Conservation (phyloP, 2,888 invertebrate species). For the Glaucopsyche alexis region DNA sequence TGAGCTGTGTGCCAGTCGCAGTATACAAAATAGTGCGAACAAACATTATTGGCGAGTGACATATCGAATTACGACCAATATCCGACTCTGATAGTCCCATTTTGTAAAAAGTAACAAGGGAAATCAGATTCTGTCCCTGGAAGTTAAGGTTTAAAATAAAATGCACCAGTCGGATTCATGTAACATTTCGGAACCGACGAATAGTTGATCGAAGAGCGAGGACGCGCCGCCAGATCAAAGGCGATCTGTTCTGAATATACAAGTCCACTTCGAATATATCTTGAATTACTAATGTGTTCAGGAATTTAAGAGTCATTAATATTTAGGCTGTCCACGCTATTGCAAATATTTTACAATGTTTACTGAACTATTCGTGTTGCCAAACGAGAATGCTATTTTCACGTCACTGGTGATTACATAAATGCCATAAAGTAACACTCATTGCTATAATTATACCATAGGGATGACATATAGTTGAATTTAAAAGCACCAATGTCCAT, state of each 20-base stretch:
- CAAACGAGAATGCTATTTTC: slow-evolving; percentile 22
- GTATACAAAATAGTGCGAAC: slow-evolving; percentile 44
- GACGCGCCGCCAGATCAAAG: slow-evolving; percentile 49
- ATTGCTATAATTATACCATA: slow-evolving; percentile 5
- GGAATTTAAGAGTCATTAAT: slow-evolving; percentile 39
- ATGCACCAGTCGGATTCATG: slow-evolving; percentile 30
- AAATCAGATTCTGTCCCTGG: slow-evolving; percentile 29
- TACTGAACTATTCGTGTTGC: slow-evolving; percentile 5
- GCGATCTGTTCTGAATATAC: slow-evolving; percentile 54
- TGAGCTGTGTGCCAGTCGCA: slow-evolving; percentile 37
- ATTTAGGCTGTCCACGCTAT: slow-evolving; percentile 26
- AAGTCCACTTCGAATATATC: slow-evolving; percentile 46
- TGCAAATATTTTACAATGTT: slow-evolving; percentile 23
- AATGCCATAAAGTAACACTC: slow-evolving; percentile 7
- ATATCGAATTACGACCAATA: slow-evolving; percentile 42
- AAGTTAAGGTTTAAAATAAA: slow-evolving; percentile 34
- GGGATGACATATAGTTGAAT: background rate
- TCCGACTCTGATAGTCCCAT: slow-evolving; percentile 31
- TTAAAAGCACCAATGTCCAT: background rate
- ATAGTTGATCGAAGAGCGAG: slow-evolving; percentile 45
- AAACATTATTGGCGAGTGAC: slow-evolving; percentile 44
- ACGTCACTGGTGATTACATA: background rate
- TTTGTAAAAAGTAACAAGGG: slow-evolving; percentile 3
- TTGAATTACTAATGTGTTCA: slow-evolving; percentile 45
- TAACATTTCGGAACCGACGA: slow-evolving; percentile 38